Base-by-base conservation (phyloP, 2,888 invertebrate species). In the Oxycera nigricornis region DNA sequence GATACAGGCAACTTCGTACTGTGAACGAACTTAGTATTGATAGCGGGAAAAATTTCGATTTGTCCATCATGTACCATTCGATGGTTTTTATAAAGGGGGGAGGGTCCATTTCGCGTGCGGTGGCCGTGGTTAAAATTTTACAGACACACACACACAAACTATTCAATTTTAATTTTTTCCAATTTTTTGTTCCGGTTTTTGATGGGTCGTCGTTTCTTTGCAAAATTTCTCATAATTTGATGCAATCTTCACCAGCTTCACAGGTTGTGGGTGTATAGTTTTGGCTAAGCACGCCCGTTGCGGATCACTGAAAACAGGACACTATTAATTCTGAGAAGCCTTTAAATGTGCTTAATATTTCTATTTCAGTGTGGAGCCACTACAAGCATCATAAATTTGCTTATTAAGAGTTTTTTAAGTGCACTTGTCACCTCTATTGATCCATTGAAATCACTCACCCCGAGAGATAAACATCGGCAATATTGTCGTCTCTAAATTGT, bases 31-130 rank as follows among this genome's bases (percentile, higher is more conserved):
- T 97, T 14, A 95, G 86, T 87, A 97, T 93, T 74, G 96, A 96
- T 74, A 98, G 86, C 0, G 97, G 97, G 82, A 95, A 95, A 83
- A 97, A 98, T 83, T 96, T 96, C 61, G 88, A 89, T 82, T 96
- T 97, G 85, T 98, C 94, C 96, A 98, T 94, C 98, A 98, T 98
- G 79, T 96, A 91, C 94, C 97, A 95, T 86, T 98, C 98, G 77
- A 98, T 96, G 4, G 93, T 96, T 28, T 91, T 91, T 76, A 94
- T 92, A 73, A 91, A 89, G 79, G 80, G 78, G 46, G 79, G 75
- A 24, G 81, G 79, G 52, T 82, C 82, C 74, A 80, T 78, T 14
- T 22, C 26, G 17, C 11, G 26, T 61, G 22, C 24, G 3, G 24
- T n/a, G 11, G 55, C 24, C 55, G 11, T 68, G 26, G 6, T 39